A percentile compares a stretch with the other conserved stretches of the same genome.
Conservation (phyloP, 2,797 vertebrate species). For the Distichodus sexfasciatus region DNA sequence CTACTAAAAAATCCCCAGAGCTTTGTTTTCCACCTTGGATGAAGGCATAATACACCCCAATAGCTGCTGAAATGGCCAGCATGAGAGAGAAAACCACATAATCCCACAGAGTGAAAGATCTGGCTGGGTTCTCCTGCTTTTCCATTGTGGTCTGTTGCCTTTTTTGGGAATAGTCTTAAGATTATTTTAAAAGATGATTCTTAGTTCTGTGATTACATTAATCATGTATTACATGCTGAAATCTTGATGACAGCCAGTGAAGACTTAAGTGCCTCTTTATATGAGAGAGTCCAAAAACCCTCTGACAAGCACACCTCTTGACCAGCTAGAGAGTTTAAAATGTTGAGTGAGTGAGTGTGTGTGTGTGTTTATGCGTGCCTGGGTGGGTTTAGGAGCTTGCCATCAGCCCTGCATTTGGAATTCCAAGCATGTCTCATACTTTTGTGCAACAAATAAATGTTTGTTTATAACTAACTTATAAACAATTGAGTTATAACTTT, state of each 20-base stretch:
- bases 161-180: neutral
- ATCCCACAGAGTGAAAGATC: constrained; percentile 79
- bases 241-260: neutral
- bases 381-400: constrained; percentile 41
- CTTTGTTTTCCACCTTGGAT: constrained; percentile 70
- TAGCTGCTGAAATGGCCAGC: constrained; percentile 81
- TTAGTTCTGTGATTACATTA: neutral
- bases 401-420: constrained; percentile 19
- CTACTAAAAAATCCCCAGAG: constrained; percentile 83
- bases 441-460: neutral
- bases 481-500: too few relatives aligned
- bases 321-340: constrained; percentile 40
- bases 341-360: too few relatives aligned
- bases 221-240: neutral
- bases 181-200: neutral
- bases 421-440: constrained; percentile 14
- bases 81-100: constrained; percentile 87
- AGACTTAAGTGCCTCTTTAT: constrained; percentile 14
- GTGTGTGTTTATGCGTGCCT: constrained; percentile 25
- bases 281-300: constrained; percentile 33
- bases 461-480: too few relatives aligned
- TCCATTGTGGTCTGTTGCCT: constrained; percentile 52
- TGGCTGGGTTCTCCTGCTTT: constrained; percentile 43
- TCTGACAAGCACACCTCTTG: constrained; percentile 37
- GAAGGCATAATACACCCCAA: constrained; percentile 87